These are phyloP conservation scores for Macaca nemestrina DNA, from an alignment of 2,113 vertebrate genomes.

Conservation along the genomic window DNA sequence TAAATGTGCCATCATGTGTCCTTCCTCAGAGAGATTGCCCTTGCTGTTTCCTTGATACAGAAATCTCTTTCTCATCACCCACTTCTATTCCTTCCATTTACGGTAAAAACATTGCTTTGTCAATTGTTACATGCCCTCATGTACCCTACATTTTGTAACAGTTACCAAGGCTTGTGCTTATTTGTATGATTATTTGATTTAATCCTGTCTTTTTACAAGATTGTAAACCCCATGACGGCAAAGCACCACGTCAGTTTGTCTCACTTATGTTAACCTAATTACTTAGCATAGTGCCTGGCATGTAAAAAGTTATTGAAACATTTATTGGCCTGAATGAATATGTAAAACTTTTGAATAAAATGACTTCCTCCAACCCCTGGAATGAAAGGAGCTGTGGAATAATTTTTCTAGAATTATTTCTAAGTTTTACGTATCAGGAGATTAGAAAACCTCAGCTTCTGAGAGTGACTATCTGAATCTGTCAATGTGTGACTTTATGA, in stretches of 20 bases:
- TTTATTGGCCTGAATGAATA: background rate
- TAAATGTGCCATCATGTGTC: background rate
- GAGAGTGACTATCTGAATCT: background rate
- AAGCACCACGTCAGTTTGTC: background rate
- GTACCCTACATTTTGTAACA: background rate
- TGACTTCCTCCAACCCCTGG: background rate
- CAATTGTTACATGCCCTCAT: background rate
- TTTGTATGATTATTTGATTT: background rate
- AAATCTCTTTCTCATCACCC: background rate
- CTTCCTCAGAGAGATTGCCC: background rate
- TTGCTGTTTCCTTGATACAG: background rate
- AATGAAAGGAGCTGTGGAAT: background rate
- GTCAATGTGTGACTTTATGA: background rate
- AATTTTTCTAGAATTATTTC: background rate
- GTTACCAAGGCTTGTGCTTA: background rate
- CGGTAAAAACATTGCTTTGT: background rate
- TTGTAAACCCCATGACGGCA: background rate
- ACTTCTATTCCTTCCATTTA: background rate
- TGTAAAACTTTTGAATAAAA: background rate
- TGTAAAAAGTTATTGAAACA: background rate
- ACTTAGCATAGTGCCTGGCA: background rate
- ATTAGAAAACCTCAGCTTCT: background rate
- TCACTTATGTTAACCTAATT: background rate
- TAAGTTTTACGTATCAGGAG: background rate
- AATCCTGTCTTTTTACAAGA: background rate